Evolutionary conservation across 2,888 invertebrate genomes (phyloP), one percentile per base, ranked within the genome.

Genomic region (Epirrhoe alternata): DNA sequence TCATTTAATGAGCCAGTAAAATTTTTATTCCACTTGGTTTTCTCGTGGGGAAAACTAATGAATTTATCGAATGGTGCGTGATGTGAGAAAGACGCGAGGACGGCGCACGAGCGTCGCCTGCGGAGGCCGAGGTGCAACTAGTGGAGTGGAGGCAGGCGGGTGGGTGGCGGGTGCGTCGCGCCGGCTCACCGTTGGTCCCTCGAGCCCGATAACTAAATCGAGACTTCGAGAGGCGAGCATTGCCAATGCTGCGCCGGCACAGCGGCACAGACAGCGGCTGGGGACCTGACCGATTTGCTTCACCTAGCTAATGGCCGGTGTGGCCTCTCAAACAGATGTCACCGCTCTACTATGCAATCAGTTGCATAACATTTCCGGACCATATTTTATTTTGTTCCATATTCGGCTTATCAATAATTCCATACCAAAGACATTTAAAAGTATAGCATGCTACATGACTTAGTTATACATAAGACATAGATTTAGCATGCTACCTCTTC

Each of bases 21-120:
- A 72, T 73, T 74, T 73, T 80, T 86, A 86, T 88, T 88, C 86
- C 91, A 90, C 90, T 89, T 82, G 82, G 86, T 90, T 90, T 91
- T 90, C 90, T 83, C 86, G 75, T 66, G 61, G 72, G 81, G 89
- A 89, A 90, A 91, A 90, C 88, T 79, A 87, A 87, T 86, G 87
- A 86, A 87, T 82, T 81, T 64, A 78, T 80, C 84, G 82, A 82
- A 74, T 56, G 58, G 17, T 79, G 59, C 56, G 70, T 63, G 52
- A 52, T 49, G 63, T 65, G 61, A 58, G 56, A 57, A 14, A 47
- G 62, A 56, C 51, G 64, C 64, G 65, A 42, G 7, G 0, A 14
- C 64, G 61, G 51, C 55, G 66, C 69, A 51, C 71, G 69, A 56
- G 64, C 65, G 50, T 1, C 33, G 50, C 64, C 17, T 24, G n/a